Percentiles rank a stretch among this genome's conserved stretches.
These are phyloP conservation scores for Enteromius trimaculatus DNA, from an alignment of 2,797 vertebrate species.

Conservation along the genomic window DNA sequence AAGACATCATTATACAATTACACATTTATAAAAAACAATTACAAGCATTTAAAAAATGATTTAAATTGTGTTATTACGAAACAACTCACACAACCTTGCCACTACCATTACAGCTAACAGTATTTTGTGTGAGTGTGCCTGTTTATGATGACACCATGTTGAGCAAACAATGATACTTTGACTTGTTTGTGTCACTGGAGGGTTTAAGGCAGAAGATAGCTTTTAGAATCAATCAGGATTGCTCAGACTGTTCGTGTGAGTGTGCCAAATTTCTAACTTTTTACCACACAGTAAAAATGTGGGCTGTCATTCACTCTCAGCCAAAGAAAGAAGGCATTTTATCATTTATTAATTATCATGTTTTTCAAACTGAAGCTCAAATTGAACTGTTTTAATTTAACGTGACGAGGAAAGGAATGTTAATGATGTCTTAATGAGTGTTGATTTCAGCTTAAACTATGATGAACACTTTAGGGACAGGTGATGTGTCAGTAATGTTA, in stretches of 20 bases:
- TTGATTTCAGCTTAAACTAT: slow-evolving; percentile 7
- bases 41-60: neutral
- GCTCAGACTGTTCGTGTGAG: neutral
- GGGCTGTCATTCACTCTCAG: neutral
- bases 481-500: slow-evolving; percentile 26
- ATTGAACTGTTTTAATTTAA: neutral
- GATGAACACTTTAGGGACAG: neutral
- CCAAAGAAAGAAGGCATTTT: neutral
- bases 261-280: neutral
- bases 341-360: neutral
- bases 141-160: neutral
- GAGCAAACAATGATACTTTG: too few relatives aligned
- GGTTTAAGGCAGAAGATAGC: neutral
- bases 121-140: neutral
- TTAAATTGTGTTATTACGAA: neutral
- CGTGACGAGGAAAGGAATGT: neutral
- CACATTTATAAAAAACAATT: neutral
- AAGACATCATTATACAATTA: neutral
- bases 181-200: neutral
- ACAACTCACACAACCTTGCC: neutral
- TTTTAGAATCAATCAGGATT: neutral
- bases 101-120: too few relatives aligned
- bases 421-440: neutral
- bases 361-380: neutral
- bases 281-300: neutral